Evolutionary conservation across 2,113 vertebrate species (phyloP), one percentile per base, ranked within the genome.

Genomic region (Cygnus buccinator): DNA sequence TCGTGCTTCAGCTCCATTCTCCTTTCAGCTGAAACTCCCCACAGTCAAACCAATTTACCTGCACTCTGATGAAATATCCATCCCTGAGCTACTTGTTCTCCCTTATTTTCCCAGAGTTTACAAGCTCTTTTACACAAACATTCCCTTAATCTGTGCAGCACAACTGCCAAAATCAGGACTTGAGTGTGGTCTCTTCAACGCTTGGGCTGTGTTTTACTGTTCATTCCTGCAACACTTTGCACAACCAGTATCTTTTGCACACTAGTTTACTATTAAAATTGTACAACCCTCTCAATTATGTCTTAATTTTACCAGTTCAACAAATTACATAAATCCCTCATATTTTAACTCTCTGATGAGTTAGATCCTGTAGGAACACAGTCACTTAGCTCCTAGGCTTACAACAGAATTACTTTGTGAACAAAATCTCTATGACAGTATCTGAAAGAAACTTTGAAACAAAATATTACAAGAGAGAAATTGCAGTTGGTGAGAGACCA

Each of bases 401-500:
- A 44, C 43, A 81, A 18, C 31, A 82, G n/a, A 58, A 81, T 80
- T 75, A 44, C 44, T 93, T 81, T 63, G 81, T 23, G 41, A 39
- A 77, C 43, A 80, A 90, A 83, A 90, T 61, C 93, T 61, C 28
- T 58, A 57, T 21, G 55, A 67, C 78, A 81, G 67, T 83, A 71
- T 94, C 85, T 75, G 90, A 95, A 79, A 97, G 46, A 77, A 84
- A 68, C 63, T 86, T 63, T 59, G 80, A 96, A 94, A 87, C 48
- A 84, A 84, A 94, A 43, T 68, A 93, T 89, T 82, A 70, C 81
- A 91, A 94, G 79, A 82, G 58, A 94, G 75, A 93, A 82, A 89
- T 35, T 93, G 68, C 65, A 90, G 79, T 79, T 95, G 68, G 81
- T 91, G 77, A 94, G 87, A 96, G 87, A 94, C 33, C 87, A 92